Base-by-base conservation (phyloP, 2,113 vertebrate species). In the Apus apus region DNA sequence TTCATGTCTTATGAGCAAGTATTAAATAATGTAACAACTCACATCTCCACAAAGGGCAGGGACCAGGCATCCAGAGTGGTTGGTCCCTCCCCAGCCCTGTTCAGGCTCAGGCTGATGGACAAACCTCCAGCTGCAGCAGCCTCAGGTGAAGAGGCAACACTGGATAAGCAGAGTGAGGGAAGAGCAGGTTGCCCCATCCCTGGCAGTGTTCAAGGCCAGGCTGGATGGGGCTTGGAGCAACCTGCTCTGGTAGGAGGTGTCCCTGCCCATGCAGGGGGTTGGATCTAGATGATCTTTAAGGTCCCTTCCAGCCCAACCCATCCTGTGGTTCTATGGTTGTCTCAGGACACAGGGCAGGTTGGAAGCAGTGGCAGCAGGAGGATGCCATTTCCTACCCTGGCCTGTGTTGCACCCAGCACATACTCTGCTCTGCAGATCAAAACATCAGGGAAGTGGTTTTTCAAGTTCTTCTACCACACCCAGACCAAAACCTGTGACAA, bases 41-140 rank as follows among this genome's bases (percentile, higher is more conserved):
- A 1, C 5, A 30, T 7, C 56, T 43, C 32, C 17, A 14, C 0
- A 1, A 19, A 0, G 14, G 34, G 48, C 34, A 50, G 65, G 0
- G 2, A 40, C 40, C 53, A 20, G 40, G 53, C 14, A 30, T 9
- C 36, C 54, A 43, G 23, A 11, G 3, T 29, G 22, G 32, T 21
- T 45, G 2, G 34, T 64, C 23, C 32, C 34, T 29, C 43, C 51
- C 1, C 0, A 43, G 18, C 38, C 45, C 58, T 2, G 6, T 7
- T 19, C 48, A 30, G 56, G 46, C 54, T 43, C 36, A 19, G 48
- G 50, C 48, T 32, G 27, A 29, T 10, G 34, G 6, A 22, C 11
- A 56, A 56, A 29, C n/a, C 34, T 73, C n/a, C 6, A 25, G 9
- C 1, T 26, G 19, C 26, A 56, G 5, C 9, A 15, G 14, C 14